These are phyloP conservation scores for Drosophila sordidapex DNA, from an alignment of 2,888 invertebrate genomes.

Conservation along the genomic window DNA sequence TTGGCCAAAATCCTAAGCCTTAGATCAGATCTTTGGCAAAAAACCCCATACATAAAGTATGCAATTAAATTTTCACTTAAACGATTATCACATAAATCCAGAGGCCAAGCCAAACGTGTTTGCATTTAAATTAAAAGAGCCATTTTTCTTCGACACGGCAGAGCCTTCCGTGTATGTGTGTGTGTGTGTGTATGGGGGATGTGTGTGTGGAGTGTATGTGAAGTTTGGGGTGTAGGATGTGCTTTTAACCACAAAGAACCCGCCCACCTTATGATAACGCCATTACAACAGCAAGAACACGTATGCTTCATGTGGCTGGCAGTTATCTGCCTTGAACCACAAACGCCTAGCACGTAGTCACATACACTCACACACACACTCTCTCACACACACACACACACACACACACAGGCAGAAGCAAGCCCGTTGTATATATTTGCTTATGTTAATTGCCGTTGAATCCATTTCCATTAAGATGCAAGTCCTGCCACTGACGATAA, in stretches of 20 bases:
- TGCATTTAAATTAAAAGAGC: conserved; percentile 84
- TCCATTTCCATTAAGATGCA: conserved; percentile 83
- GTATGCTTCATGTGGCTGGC: conserved; percentile 64
- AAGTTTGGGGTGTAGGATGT: conserved; percentile 4
- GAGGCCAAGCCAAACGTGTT: conserved; percentile 81
- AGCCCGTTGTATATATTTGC: conserved; percentile 81
- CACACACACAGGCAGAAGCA: conserved; percentile 15
- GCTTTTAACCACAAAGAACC: conserved; percentile 49
- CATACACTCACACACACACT: conserved; percentile 23
- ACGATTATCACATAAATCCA: conserved; percentile 84
- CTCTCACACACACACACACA: background rate
- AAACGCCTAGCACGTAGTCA: conserved; percentile 75
- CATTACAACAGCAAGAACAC: conserved; percentile 70
- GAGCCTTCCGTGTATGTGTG: background rate
- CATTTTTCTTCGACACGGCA: conserved; percentile 79
- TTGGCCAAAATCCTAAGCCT: conserved; percentile 33
- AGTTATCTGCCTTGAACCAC: conserved; percentile 67
- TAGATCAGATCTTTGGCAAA: conserved; percentile 58
- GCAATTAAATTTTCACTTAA: conserved; percentile 85
- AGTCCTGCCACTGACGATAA: conserved; percentile 78
- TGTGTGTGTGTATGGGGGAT: conserved; percentile 2
- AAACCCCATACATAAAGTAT: conserved; percentile 83
- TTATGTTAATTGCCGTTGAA: conserved; percentile 84
- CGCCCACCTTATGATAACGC: conserved; percentile 79
- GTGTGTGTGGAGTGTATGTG: conserved; percentile 1